phyloP scores from a whole-genome alignment of 1,140 invertebrate species.

The roundworm (Caenorhabditis elegans) region DNA sequence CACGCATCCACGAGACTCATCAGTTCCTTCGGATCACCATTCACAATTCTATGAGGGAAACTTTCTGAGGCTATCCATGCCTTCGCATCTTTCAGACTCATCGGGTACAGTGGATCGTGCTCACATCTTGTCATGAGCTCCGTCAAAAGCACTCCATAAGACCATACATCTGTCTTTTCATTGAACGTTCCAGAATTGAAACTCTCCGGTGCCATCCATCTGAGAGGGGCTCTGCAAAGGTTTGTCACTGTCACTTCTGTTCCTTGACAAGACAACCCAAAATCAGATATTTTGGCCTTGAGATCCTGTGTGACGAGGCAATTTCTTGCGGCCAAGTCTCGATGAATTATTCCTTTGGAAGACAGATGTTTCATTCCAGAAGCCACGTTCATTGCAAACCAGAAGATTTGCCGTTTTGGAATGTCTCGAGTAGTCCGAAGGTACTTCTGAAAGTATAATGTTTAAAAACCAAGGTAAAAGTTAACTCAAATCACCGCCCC shows the following conservation, averaged over 20 bases:
- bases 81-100: neutral
- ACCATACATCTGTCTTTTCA: slow-evolving; percentile 95
- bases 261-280: slow-evolving; percentile 18
- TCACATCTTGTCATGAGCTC: slow-evolving; percentile 46
- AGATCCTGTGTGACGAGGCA: slow-evolving; percentile 7
- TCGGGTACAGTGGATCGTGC: neutral
- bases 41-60: neutral
- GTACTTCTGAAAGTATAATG: slow-evolving; percentile 2
- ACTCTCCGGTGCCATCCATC: slow-evolving; percentile 91
- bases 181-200: slow-evolving; percentile 93
- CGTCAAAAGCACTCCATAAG: slow-evolving; percentile 12
- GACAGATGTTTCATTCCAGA: slow-evolving; percentile 20
- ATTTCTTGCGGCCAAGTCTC: slow-evolving; percentile 28
- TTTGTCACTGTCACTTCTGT: neutral
- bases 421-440: neutral
- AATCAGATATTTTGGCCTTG: slow-evolving; percentile 35
- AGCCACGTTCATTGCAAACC: neutral
- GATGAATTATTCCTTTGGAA: neutral
- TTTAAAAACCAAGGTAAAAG: no score
- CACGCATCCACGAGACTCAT: neutral
- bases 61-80: no score
- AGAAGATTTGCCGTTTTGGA: neutral
- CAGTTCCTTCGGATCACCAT: neutral
- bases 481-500: neutral
- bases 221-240: slow-evolving; percentile 68